Base-by-base conservation (phyloP, 1,140 invertebrate genomes). In the Heliconius hermathena region DNA sequence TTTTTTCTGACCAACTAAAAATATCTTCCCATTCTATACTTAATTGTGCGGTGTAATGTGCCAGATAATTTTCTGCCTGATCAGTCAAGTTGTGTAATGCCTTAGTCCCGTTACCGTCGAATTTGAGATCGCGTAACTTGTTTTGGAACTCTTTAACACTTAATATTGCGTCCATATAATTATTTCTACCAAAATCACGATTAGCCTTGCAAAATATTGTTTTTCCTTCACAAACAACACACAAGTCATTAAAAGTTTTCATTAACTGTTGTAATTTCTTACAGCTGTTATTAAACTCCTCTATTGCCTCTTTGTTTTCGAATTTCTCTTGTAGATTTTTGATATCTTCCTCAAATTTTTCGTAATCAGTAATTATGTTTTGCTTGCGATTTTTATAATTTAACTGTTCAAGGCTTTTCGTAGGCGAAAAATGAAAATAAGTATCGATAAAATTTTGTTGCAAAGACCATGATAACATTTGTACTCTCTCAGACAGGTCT, bases 11-110 rank as follows among this genome's bases (percentile, higher is more conserved):
- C 91, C 91, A 94, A 74, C 79, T 86, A 73, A 94, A 93, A 36
- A 94, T 86, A 46, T 92, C 90, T 76, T 93, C 89, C 92, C 91
- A 93, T 85, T 94, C 92, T 36, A 90, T 76, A 82, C 91, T 93
- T 18, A 93, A 57, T 22, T 93, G 88, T 18, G 91, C 91, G 18
- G 83, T 82, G 71, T 91, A 93, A 2, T 93, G 72, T 0, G 92
- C 86, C 36, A 91, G 78, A 81, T 93, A 91, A 57, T 88, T 93
- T 77, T 93, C 90, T 74, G 88, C 82, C 73, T 92, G 89, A 36
- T 82, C 82, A 79, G 82, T 85, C 1, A 93, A 73, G 74, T 89
- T 92, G 6, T 36, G 52, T 26, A 94, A 71, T 8, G 89, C 92
- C 76, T 87, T 90, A 13, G 57, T 76, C 22, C 89, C 71, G 71